Evolutionary conservation across 2,113 vertebrate genomes (phyloP).

Genomic region (Lipophrys pholis): DNA sequence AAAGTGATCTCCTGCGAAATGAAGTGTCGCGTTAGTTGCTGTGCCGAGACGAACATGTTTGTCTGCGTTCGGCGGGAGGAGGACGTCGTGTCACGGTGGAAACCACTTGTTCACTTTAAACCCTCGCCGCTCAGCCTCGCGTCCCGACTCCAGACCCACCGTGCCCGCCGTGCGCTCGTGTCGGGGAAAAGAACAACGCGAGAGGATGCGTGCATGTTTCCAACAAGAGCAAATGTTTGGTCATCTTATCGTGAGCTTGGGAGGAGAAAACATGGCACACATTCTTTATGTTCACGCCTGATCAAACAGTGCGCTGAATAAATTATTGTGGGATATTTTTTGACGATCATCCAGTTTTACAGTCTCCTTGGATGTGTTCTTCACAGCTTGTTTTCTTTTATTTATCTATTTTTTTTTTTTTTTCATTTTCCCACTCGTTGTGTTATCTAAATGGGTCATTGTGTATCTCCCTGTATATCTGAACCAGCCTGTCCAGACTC

Average conservation of each 20-base stretch:
- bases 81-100: no score
- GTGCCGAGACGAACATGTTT: not conserved
- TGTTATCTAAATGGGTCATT: conserved; percentile 28
- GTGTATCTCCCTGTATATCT: conserved; percentile 2
- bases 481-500: not conserved
- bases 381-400: no score
- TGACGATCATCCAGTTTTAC: not conserved
- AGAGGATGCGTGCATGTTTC: conserved; percentile 54
- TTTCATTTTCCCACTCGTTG: no score
- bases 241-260: conserved; percentile 47
- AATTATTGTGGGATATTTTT: not conserved
- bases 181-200: no score
- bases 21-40: conserved; percentile 37
- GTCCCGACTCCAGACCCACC: no score
- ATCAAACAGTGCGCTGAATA: conserved; percentile 19
- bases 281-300: conserved; percentile 9
- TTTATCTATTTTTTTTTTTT: no score
- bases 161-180: no score
- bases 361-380: not conserved
- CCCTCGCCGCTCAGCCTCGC: no score
- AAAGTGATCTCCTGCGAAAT: conserved; percentile 64
- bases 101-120: no score
- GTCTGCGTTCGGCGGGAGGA: not conserved
- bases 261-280: conserved; percentile 35
- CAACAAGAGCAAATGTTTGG: conserved; percentile 46